A percentile compares a stretch with the other conserved stretches of the same genome.
Evolutionary conservation across 2,888 invertebrate genomes (phyloP).

Genomic region (Tinea pellionella): DNA sequence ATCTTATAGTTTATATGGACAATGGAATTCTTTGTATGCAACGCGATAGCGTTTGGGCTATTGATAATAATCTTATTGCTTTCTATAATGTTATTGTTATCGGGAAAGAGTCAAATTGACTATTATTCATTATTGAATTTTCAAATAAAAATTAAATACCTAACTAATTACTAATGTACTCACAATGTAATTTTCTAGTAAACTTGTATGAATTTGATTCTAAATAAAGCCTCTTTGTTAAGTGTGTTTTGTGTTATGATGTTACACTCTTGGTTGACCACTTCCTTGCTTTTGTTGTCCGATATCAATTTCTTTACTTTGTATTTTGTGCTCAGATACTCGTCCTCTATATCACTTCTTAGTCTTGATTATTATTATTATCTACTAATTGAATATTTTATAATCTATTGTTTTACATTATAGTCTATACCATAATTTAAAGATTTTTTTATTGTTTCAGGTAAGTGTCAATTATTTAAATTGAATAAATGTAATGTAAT

Average conservation of each 20-base stretch:
- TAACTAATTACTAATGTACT: neutral
- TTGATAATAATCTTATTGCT: slow-evolving; percentile 13
- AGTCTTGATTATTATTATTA: neutral
- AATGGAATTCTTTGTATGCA: slow-evolving; percentile 41
- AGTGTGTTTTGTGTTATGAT: slow-evolving; percentile 3
- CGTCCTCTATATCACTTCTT: neutral
- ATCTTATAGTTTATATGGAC: slow-evolving; percentile 25
- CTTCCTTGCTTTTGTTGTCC: slow-evolving; percentile 3
- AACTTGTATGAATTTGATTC: neutral
- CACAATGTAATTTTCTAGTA: neutral
- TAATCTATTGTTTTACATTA: too few species aligned
- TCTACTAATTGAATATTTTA: too few species aligned
- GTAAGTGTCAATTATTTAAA: neutral
- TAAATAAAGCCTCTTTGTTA: neutral
- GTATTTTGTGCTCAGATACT: neutral
- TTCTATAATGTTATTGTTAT: neutral
- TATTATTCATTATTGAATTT: too few species aligned
- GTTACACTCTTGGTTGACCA: neutral
- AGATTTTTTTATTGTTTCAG: neutral
- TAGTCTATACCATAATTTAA: too few species aligned
- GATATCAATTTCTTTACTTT: slow-evolving; percentile 4
- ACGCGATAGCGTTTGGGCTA: slow-evolving; percentile 20
- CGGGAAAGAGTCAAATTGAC: neutral
- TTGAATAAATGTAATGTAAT: neutral
- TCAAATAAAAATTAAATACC: too few species aligned